These are phyloP conservation scores for Clarias pachynema DNA, from an alignment of 2,797 vertebrate species.

Conservation along the genomic window DNA sequence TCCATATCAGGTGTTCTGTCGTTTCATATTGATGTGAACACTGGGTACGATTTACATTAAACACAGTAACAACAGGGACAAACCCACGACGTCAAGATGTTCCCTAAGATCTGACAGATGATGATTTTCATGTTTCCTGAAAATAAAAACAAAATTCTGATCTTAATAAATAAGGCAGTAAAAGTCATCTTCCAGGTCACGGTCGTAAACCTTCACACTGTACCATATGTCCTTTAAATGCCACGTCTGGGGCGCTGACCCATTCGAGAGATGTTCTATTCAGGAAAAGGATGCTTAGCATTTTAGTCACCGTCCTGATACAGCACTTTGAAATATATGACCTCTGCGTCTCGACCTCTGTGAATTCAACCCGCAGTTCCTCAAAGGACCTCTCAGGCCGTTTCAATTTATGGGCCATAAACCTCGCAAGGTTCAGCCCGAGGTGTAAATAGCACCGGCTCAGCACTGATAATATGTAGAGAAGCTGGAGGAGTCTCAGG, in stretches of 20 bases:
- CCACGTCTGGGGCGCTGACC: slow-evolving; percentile 13
- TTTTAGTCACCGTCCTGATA: slow-evolving; percentile 15
- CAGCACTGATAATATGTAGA: slow-evolving; percentile 1
- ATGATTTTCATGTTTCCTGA: neutral
- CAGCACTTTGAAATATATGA: slow-evolving; percentile 19
- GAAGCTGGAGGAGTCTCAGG: neutral
- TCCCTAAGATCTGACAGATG: neutral
- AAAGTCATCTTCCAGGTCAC: neutral
- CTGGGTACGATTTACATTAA: neutral
- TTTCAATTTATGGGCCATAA: slow-evolving; percentile 43
- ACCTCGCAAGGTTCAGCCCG: slow-evolving; percentile 43
- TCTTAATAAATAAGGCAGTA: neutral
- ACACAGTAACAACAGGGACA: neutral
- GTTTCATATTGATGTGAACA: neutral
- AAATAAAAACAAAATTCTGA: neutral
- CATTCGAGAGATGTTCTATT: slow-evolving; percentile 3
- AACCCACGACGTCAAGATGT: neutral
- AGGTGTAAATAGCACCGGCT: slow-evolving; percentile 70
- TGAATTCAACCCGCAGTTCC: slow-evolving; percentile 26
- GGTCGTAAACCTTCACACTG: neutral
- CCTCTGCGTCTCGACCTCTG: slow-evolving; percentile 23
- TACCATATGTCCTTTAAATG: slow-evolving; percentile 43
- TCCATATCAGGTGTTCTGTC: neutral
- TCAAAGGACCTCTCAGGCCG: slow-evolving; percentile 31
- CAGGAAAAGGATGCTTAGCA: slow-evolving; percentile 22